A percentile compares a stretch with the other conserved stretches of the same genome.
phyloP scores from a whole-genome alignment of 1,140 invertebrate genomes.

The Phymastichus coffea region DNA sequence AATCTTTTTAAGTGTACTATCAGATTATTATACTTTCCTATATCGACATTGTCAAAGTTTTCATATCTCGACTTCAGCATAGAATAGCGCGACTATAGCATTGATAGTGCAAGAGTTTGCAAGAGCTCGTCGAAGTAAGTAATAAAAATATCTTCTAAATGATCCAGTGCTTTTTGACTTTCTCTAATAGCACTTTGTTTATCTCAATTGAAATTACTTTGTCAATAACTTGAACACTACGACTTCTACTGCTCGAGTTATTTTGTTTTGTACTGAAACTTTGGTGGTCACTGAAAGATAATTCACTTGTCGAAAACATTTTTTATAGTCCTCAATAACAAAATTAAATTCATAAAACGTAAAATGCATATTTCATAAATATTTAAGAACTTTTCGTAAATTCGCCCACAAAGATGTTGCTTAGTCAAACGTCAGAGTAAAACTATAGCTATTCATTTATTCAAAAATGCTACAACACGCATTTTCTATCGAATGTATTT shows the following conservation, averaged over 20 bases:
- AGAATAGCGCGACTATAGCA: conserved; percentile 28
- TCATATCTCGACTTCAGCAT: conserved; percentile 23
- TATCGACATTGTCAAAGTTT: conserved; percentile 28
- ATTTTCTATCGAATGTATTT: neutral
- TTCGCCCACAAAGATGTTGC: no score
- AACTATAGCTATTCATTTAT: no score
- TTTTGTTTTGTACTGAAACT: neutral
- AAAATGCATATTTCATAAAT: no score
- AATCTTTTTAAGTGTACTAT: conserved; percentile 8
- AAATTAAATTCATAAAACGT: no score
- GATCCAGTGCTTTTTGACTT: conserved; percentile 26
- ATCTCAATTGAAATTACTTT: conserved; percentile 18
- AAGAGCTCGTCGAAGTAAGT: conserved; percentile 37
- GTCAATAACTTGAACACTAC: conserved; percentile 10
- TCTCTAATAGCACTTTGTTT: conserved; percentile 13
- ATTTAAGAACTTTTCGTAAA: no score
- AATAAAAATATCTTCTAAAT: conserved; percentile 34
- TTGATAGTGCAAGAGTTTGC: conserved; percentile 31
- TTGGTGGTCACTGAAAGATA: no score
- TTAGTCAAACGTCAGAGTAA: no score
- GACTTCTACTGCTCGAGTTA: no score
- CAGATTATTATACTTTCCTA: conserved; percentile 19
- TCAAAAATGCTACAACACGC: no score
- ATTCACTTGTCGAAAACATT: no score
- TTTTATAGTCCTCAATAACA: neutral